A percentile compares a stretch with the other conserved stretches of the same genome.
phyloP scores from a whole-genome alignment of 2,113 vertebrate genomes.

The Uropsilus gracilis region DNA sequence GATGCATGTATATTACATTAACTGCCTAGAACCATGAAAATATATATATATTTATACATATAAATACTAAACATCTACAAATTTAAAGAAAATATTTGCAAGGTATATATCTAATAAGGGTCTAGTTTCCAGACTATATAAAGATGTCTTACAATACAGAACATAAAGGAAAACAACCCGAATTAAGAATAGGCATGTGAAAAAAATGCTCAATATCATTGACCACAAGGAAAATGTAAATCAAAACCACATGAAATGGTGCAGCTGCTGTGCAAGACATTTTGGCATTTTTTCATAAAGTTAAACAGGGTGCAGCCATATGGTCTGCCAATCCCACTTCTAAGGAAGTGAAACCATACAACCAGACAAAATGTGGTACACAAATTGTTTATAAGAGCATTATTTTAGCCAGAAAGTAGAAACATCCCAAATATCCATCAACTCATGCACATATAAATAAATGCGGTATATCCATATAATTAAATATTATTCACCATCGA shows the following conservation, averaged over 20 bases:
- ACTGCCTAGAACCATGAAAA: background rate
- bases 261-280: background rate
- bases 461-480: background rate
- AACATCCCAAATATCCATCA: background rate
- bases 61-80: background rate
- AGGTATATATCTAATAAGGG: background rate
- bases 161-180: background rate
- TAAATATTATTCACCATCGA: background rate
- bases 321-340: background rate
- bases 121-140: background rate
- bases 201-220: background rate
- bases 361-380: background rate
- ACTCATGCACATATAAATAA: background rate
- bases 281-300: background rate
- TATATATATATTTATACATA: background rate
- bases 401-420: background rate
- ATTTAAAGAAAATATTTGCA: background rate
- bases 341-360: background rate
- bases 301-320: background rate
- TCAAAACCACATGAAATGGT: background rate
- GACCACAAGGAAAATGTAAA: background rate
- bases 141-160: background rate
- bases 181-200: background rate
- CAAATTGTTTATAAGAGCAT: background rate
- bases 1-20: background rate